A percentile compares a stretch with the other conserved stretches of the same genome.
These are phyloP conservation scores for Carlito syrichta DNA, from an alignment of 2,113 vertebrate species.

Conservation along the genomic window DNA sequence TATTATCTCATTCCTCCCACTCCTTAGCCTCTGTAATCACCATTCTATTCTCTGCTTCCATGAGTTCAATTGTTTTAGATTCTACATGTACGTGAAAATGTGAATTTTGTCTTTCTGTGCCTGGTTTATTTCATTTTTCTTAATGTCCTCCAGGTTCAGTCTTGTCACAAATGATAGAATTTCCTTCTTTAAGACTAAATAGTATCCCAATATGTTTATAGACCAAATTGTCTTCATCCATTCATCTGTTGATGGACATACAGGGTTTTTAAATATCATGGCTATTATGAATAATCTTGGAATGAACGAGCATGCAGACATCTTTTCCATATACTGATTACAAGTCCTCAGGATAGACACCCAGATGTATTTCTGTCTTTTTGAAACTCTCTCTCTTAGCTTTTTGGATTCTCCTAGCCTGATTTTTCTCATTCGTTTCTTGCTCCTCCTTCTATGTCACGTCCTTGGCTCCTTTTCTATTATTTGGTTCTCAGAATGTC, in stretches of 20 bases:
- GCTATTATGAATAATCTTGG: not conserved
- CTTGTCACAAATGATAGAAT: not conserved
- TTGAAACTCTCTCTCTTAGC: not conserved
- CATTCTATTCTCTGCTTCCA: not conserved
- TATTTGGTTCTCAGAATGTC: not conserved
- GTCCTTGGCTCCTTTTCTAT: not conserved
- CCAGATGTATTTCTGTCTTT: not conserved
- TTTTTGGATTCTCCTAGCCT: not conserved
- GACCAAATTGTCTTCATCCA: not conserved
- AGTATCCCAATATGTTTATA: not conserved
- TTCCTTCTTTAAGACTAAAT: not conserved
- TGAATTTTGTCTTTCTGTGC: not conserved
- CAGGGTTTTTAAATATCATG: not conserved
- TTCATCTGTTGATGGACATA: not conserved
- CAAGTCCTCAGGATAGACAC: not conserved
- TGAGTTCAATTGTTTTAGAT: not conserved
- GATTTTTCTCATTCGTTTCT: not conserved
- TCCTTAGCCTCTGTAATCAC: not conserved
- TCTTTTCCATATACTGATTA: not conserved
- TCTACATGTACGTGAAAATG: not conserved
- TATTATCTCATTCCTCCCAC: not conserved
- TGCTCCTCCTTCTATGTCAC: not conserved
- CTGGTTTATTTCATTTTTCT: not conserved
- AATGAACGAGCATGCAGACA: not conserved
- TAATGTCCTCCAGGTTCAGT: not conserved